These are phyloP conservation scores for Lutraria rhynchaena DNA, from an alignment of 1,140 invertebrate genomes.

Conservation along the genomic window DNA sequence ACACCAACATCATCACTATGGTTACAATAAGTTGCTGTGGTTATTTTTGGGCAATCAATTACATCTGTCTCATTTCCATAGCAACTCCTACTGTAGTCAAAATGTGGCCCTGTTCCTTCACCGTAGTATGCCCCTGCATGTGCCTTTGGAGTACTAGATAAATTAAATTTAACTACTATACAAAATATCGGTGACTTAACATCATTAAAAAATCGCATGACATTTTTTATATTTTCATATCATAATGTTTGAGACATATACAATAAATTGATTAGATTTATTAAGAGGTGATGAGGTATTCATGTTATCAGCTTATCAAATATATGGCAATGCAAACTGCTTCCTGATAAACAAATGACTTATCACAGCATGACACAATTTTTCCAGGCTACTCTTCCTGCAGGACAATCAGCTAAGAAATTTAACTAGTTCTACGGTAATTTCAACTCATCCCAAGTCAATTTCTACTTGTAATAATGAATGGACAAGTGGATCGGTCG, in stretches of 20 bases:
- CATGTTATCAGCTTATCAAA: no score
- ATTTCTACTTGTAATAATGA: no score
- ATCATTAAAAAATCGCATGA: background rate
- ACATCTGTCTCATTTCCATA: slow-evolving; percentile 41
- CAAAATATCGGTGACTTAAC: background rate
- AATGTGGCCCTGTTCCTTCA: background rate
- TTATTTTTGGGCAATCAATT: background rate
- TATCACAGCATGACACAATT: no score
- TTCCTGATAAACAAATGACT: no score
- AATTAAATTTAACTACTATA: background rate
- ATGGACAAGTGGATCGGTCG: no score
- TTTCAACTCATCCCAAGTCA: no score
- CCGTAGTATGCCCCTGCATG: slow-evolving; percentile 7
- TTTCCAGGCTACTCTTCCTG: no score
- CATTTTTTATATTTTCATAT: background rate
- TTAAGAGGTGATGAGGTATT: background rate
- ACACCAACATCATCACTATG: background rate
- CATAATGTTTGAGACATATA: background rate
- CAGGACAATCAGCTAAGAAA: no score
- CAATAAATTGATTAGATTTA: background rate
- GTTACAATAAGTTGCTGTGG: background rate
- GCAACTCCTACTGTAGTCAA: background rate
- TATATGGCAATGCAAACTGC: no score
- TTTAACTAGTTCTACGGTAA: no score
- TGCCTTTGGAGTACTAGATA: slow-evolving; percentile 3